A percentile compares a stretch with the other conserved stretches of the same genome.
Conservation (phyloP, 2,888 invertebrate species). For the Thereva unica region DNA sequence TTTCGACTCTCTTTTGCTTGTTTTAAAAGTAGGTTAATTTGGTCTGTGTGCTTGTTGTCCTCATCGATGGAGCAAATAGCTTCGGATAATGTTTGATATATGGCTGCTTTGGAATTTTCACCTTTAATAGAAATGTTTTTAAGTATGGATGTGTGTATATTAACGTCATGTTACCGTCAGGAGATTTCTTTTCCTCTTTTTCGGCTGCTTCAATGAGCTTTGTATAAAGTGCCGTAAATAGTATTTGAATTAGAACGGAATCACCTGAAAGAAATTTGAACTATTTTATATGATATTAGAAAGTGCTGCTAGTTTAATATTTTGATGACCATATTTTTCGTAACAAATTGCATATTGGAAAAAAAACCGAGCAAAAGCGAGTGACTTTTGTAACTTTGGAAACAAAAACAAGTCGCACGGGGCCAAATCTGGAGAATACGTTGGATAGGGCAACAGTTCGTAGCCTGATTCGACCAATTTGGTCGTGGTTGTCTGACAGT, state of each 20-base stretch:
- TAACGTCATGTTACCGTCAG: not conserved
- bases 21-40: slow-evolving; percentile 68
- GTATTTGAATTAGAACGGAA: slow-evolving; percentile 72
- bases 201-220: slow-evolving; percentile 62
- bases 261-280: slow-evolving; percentile 48
- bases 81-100: slow-evolving; percentile 75
- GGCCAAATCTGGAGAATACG: too few relatives aligned
- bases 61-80: slow-evolving; percentile 79
- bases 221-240: slow-evolving; percentile 71
- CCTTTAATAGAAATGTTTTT: slow-evolving; percentile 43
- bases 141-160: not conserved
- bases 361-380: too few relatives aligned
- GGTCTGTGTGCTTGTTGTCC: slow-evolving; percentile 76
- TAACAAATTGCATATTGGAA: too few relatives aligned
- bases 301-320: too few relatives aligned
- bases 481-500: too few relatives aligned
- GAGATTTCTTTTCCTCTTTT: slow-evolving; percentile 47
- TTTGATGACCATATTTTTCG: too few relatives aligned
- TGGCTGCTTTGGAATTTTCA: slow-evolving; percentile 58
- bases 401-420: too few relatives aligned
- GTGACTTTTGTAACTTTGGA: too few relatives aligned
- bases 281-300: not conserved
- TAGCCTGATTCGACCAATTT: too few relatives aligned
- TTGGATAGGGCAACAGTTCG: too few relatives aligned
- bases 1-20: slow-evolving; percentile 59